Evolutionary conservation across 2,888 invertebrate genomes (phyloP).

Genomic region (Opisthograptis luteolata): DNA sequence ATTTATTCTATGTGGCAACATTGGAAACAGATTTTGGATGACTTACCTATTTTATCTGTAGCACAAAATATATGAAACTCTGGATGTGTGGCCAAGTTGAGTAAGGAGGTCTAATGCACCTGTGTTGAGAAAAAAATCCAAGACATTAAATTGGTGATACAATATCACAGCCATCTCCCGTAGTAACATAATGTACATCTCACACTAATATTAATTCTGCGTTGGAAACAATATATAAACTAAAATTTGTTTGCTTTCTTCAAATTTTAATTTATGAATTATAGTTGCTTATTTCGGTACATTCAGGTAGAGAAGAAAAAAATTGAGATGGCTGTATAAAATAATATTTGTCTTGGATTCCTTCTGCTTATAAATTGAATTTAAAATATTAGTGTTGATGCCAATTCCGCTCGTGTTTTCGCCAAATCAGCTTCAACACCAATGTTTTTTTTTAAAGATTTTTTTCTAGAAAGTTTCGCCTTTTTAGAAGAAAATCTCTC

Average conservation of each 20-base stretch:
- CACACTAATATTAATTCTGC: too few species aligned
- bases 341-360: conserved; percentile 48
- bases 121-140: conserved; percentile 59
- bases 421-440: conserved; percentile 54
- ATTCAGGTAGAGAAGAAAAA: too few species aligned
- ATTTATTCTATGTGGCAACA: too few species aligned
- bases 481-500: background rate
- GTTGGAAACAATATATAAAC: too few species aligned
- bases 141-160: conserved; percentile 51
- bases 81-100: conserved; percentile 63
- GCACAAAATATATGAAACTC: conserved; percentile 34
- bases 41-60: conserved; percentile 23
- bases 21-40: background rate
- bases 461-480: background rate
- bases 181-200: too few species aligned
- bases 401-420: conserved; percentile 43
- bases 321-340: conserved; percentile 1
- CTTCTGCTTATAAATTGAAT: conserved; percentile 37
- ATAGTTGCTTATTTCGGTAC: background rate
- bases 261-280: too few species aligned
- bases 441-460: background rate
- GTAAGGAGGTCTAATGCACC: conserved; percentile 57
- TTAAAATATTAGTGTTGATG: conserved; percentile 38
- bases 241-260: too few species aligned
- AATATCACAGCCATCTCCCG: background rate